Evolutionary conservation across 2,888 invertebrate genomes (phyloP).

Genomic region (Choreutis nemorana): DNA sequence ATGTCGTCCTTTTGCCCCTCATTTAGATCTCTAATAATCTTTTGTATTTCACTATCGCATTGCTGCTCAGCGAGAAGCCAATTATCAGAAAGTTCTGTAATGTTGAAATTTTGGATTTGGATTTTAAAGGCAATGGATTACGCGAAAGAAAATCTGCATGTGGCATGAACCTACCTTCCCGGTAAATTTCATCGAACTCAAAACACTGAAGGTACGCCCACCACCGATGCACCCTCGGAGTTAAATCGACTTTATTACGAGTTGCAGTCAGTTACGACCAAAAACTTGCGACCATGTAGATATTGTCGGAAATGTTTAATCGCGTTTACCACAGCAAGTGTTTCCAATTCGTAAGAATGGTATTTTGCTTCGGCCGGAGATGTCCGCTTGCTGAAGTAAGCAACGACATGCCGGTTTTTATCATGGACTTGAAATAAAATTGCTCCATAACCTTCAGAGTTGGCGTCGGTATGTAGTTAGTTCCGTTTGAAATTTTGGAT

Average conservation of each 20-base stretch:
- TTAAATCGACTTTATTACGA: no score
- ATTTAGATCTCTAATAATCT: conserved; percentile 6
- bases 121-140: conserved; percentile 14
- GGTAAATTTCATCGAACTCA: conserved; percentile 15
- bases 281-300: no score
- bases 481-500: not conserved
- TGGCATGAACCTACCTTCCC: conserved; percentile 12
- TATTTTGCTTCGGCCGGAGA: conserved; percentile 1
- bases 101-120: conserved; percentile 5
- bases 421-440: conserved; percentile 1
- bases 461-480: conserved; percentile 5
- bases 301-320: no score
- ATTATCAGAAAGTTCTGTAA: conserved; percentile 4
- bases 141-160: conserved; percentile 16
- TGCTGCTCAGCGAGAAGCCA: conserved; percentile 9
- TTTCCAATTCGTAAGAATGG: conserved; percentile 10
- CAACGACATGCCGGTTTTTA: not conserved
- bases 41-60: conserved; percentile 6
- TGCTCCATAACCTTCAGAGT: conserved; percentile 3
- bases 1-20: not conserved
- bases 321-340: no score
- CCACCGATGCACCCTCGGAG: no score
- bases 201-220: conserved; percentile 16
- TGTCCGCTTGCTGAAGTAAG: conserved; percentile 3
- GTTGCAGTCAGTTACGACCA: no score